phyloP scores from a whole-genome alignment of 2,888 invertebrate species.

The Oscheius sp. region DNA sequence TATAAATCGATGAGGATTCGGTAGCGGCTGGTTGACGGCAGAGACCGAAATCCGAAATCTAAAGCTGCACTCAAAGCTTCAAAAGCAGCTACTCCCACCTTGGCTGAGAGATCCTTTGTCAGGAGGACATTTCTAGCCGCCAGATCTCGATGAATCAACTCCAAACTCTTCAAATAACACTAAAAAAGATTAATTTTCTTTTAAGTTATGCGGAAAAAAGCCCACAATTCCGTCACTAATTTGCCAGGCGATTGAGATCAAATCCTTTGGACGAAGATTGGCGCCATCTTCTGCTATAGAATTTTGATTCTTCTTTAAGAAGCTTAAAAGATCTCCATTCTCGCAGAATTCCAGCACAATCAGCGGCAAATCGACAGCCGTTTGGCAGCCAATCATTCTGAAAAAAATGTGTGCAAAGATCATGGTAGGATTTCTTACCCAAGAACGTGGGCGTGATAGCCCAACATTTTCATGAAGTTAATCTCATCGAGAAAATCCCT shows the following conservation, averaged over 20 bases:
- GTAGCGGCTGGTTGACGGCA: conserved; percentile 16
- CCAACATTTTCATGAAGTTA: conserved; percentile 13
- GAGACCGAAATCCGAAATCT: conserved; percentile 25
- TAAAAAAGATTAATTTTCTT: not conserved
- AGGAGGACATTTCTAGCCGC: conserved; percentile 6
- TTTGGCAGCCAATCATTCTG: conserved; percentile 18
- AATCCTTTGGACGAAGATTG: conserved; percentile 47
- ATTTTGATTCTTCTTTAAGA: conserved; percentile 44
- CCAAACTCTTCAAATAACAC: conserved; percentile 2
- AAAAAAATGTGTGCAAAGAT: not conserved
- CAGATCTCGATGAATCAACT: conserved; percentile 16
- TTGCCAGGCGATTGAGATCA: conserved; percentile 48
- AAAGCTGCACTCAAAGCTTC: not conserved
- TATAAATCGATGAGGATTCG: conserved; percentile 3
- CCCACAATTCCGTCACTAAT: conserved; percentile 53
- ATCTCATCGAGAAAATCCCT: conserved; percentile 18
- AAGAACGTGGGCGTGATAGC: conserved; percentile 12
- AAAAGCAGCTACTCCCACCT: not conserved
- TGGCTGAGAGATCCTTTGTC: not conserved
- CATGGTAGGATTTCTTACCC: not conserved
- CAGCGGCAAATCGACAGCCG: conserved; percentile 35
- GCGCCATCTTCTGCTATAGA: no score
- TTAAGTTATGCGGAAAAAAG: no score
- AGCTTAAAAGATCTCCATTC: conserved; percentile 55
- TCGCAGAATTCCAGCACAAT: conserved; percentile 59